These are phyloP conservation scores for Dendroctonus valens DNA, from an alignment of 1,140 invertebrate genomes.

Conservation along the genomic window DNA sequence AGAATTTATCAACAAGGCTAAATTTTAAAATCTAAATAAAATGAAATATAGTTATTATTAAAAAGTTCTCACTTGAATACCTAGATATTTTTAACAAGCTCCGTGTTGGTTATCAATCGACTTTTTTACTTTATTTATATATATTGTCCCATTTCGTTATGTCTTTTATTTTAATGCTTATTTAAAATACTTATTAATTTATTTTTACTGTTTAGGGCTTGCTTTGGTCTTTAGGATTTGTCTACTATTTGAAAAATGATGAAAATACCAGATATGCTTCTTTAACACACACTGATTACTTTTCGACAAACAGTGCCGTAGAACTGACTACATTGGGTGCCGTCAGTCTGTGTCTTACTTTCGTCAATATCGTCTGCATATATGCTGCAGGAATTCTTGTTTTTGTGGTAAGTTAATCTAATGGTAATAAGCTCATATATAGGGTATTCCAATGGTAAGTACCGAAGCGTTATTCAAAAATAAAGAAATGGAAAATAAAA, in stretches of 20 bases:
- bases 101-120: no score
- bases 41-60: no score
- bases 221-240: conserved; percentile 64
- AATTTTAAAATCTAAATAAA: no score
- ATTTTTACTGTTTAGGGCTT: conserved; percentile 57
- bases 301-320: conserved; percentile 56
- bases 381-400: conserved; percentile 66
- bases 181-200: no score
- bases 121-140: no score
- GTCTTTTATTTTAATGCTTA: no score
- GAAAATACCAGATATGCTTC: conserved; percentile 46
- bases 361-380: conserved; percentile 73
- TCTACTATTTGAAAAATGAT: conserved; percentile 54
- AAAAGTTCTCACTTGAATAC: no score
- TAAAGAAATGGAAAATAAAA: neutral
- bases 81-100: no score
- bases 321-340: conserved; percentile 63
- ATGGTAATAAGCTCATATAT: no score
- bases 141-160: no score
- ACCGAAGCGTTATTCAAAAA: conserved; percentile 11
- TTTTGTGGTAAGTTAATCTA: conserved; percentile 63
- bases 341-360: conserved; percentile 66
- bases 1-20: no score
- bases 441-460: no score
- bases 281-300: conserved; percentile 46